Evolutionary conservation across 2,888 invertebrate species (phyloP).

Genomic region (Criorhina ranunculi): DNA sequence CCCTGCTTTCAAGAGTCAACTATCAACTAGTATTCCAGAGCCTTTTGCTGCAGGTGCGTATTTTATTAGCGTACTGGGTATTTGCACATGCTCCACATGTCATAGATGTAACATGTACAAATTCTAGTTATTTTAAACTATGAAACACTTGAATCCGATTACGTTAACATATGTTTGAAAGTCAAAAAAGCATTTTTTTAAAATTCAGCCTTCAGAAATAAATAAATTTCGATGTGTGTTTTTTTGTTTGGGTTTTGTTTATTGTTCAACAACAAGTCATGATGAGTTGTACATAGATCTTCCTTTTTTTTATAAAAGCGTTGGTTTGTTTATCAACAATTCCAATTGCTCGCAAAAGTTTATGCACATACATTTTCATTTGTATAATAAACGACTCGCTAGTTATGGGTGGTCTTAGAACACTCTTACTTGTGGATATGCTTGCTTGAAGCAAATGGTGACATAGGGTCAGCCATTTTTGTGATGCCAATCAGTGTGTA

Average conservation of each 20-base stretch:
- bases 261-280: slow-evolving; percentile 1
- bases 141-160: slow-evolving; percentile 19
- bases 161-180: slow-evolving; percentile 43
- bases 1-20: too few relatives aligned
- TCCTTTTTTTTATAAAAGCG: slow-evolving; percentile 5
- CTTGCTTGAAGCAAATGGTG: slow-evolving; percentile 8
- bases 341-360: slow-evolving; percentile 32
- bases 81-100: background rate
- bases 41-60: too few relatives aligned
- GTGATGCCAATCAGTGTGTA: background rate
- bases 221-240: slow-evolving; percentile 42
- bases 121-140: slow-evolving; percentile 1
- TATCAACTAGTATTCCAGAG: too few relatives aligned
- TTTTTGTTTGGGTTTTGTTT: slow-evolving; percentile 21
- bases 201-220: slow-evolving; percentile 39
- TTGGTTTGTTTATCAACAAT: slow-evolving; percentile 51
- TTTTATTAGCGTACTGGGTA: background rate
- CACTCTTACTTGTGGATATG: background rate
- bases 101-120: slow-evolving; percentile 1
- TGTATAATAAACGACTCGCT: background rate
- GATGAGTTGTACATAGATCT: slow-evolving; percentile 34
- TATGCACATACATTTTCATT: slow-evolving; percentile 30
- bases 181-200: slow-evolving; percentile 19
- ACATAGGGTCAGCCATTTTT: background rate
- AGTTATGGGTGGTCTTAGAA: slow-evolving; percentile 24